Evolutionary conservation across 2,797 vertebrate genomes (phyloP).

Genomic region (Anas bernieri): DNA sequence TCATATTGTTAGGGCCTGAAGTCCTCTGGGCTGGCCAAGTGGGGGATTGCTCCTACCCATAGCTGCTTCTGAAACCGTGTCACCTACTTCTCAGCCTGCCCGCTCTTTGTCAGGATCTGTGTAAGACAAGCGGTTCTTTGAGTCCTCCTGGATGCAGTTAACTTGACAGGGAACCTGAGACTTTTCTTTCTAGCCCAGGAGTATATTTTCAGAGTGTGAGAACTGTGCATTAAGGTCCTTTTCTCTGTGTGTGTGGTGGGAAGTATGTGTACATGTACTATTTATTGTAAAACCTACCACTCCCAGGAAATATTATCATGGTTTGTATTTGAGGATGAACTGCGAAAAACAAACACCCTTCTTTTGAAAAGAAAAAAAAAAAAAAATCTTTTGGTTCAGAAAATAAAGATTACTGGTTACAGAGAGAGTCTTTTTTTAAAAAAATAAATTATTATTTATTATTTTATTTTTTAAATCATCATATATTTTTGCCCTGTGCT

Average conservation of each 20-base stretch:
- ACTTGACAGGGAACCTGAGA: background rate
- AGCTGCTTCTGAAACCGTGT: background rate
- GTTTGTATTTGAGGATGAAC: background rate
- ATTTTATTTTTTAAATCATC: background rate
- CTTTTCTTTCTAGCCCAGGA: background rate
- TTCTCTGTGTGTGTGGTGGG: background rate
- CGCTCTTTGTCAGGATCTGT: background rate
- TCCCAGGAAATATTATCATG: background rate
- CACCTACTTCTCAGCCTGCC: conserved; percentile 1
- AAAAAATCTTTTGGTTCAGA: background rate
- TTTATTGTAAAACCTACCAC: background rate
- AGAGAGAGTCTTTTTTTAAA: background rate
- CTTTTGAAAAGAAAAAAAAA: background rate
- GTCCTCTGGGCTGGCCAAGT: background rate
- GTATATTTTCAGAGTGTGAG: background rate
- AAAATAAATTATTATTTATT: too few species aligned
- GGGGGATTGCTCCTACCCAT: background rate
- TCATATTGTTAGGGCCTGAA: background rate
- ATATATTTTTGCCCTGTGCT: background rate
- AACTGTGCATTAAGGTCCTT: conserved; percentile 19
- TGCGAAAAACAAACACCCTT: background rate
- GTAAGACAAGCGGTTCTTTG: background rate
- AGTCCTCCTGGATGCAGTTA: background rate
- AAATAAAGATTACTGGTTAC: background rate
- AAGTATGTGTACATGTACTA: background rate